These are phyloP conservation scores for Priocnemis perturbator DNA, from an alignment of 2,888 invertebrate species.

Conservation along the genomic window DNA sequence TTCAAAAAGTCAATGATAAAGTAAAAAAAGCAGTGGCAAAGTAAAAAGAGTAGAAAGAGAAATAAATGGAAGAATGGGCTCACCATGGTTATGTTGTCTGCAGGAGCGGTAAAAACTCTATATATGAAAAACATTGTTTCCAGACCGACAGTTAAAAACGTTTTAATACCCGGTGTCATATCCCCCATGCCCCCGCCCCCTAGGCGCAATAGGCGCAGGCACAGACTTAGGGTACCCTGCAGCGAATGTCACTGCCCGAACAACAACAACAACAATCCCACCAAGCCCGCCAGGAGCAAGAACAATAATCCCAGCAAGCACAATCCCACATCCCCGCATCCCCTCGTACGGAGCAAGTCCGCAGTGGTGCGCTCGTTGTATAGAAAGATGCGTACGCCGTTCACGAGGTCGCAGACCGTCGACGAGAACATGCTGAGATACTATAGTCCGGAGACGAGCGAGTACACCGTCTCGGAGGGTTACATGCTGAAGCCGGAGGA, in stretches of 20 bases:
- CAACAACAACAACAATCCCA: slow-evolving; percentile 62
- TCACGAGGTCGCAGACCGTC: slow-evolving; percentile 73
- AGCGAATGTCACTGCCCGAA: slow-evolving; percentile 72
- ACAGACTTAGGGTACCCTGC: slow-evolving; percentile 75
- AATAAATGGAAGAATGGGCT: slow-evolving; percentile 56
- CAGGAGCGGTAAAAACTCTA: slow-evolving; percentile 56
- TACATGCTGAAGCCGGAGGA: slow-evolving; percentile 66
- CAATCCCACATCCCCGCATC: slow-evolving; percentile 63
- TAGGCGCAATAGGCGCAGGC: slow-evolving; percentile 75
- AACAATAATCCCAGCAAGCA: slow-evolving; percentile 58
- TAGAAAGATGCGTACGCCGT: slow-evolving; percentile 73
- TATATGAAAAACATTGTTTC: slow-evolving; percentile 73
- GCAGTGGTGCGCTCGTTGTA: slow-evolving; percentile 75
- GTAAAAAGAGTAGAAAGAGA: slow-evolving; percentile 16
- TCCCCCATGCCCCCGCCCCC: slow-evolving; percentile 72
- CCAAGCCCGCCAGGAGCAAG: slow-evolving; percentile 65
- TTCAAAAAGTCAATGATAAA: slow-evolving; percentile 18
- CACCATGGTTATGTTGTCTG: slow-evolving; percentile 34
- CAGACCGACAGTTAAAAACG: slow-evolving; percentile 76
- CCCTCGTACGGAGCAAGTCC: slow-evolving; percentile 75
- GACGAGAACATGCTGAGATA: slow-evolving; percentile 72
- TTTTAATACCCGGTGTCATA: slow-evolving; percentile 75
- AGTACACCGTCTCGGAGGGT: slow-evolving; percentile 68
- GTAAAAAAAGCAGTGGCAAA: not conserved
- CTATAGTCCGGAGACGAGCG: slow-evolving; percentile 71